These are phyloP conservation scores for Hofmannophila pseudospretella DNA, from an alignment of 2,888 invertebrate species.

Conservation along the genomic window DNA sequence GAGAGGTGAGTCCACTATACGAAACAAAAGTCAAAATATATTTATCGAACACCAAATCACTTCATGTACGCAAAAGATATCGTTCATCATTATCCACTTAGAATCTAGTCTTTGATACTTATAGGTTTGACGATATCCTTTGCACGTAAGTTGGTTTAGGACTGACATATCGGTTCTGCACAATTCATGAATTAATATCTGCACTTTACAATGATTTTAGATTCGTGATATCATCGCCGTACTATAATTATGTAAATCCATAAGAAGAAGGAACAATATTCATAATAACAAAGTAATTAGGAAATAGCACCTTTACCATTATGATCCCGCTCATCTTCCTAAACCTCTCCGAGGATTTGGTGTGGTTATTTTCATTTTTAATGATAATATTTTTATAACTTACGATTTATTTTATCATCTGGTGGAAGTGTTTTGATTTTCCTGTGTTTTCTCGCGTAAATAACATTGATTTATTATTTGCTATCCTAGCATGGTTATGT, in stretches of 20 bases:
- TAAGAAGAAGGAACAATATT: conserved; percentile 55
- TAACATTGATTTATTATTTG: conserved; percentile 61
- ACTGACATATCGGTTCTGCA: conserved; percentile 58
- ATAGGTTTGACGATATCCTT: conserved; percentile 44
- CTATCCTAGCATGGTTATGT: conserved; percentile 70
- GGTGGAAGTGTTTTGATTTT: conserved; percentile 78
- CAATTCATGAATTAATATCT: conserved; percentile 62
- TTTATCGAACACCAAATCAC: conserved; percentile 63
- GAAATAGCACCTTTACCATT: conserved; percentile 69
- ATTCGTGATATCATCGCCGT: conserved; percentile 66
- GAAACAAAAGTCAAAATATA: conserved; percentile 24
- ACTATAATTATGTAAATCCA: conserved; percentile 53
- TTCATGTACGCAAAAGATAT: conserved; percentile 61
- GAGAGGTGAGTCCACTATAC: conserved; percentile 90
- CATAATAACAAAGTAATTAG: conserved; percentile 60
- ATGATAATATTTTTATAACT: conserved; percentile 51
- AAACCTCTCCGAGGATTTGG: conserved; percentile 77
- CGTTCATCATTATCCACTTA: conserved; percentile 24
- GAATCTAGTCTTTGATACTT: too few species aligned
- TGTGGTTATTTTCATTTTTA: conserved; percentile 74
- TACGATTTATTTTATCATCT: conserved; percentile 69
- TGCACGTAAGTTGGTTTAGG: conserved; percentile 52
- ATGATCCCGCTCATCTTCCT: conserved; percentile 68
- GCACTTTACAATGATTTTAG: conserved; percentile 71
- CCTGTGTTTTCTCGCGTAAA: conserved; percentile 69